Base-by-base conservation (phyloP, 2,797 vertebrate genomes). In the Denticeps clupeoides region DNA sequence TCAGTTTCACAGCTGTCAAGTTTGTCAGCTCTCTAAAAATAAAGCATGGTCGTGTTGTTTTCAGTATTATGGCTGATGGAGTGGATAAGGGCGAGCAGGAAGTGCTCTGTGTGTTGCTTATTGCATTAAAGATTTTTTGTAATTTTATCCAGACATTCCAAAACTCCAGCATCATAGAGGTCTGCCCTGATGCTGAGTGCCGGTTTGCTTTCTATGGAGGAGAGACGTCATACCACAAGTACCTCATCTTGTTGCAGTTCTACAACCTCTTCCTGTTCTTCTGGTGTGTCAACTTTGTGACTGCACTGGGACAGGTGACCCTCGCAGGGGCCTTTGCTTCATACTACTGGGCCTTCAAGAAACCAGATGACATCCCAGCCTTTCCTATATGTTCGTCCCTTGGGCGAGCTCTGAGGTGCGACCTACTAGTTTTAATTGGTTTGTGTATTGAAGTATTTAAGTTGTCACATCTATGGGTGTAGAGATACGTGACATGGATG, bases 241-340 rank as follows among this genome's bases (percentile, higher is more conserved):
- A 89, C 53, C 85, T 97, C 51, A 77, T 91, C 52, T 26, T 82
- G 44, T 80, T 98, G 44, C 93, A 97, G 78, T 82, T 97, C 77
- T 98, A 93, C 75, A 98, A 98, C 4, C 58, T 83, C 55, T 95
- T 98, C 79, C 91, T 97, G 69, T 93, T 98, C 74, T 95, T 97
- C 78, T 98, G 94, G 94, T 78, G 93, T 0, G 82, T 81, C 66
- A 98, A 98, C 78, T 97, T 97, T 1, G 83, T 89, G 55, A 88
- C 90, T 0, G 94, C 93, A 0, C 69, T 98, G 72, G 93, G 93
- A n/a, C 92, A 98, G 75, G 87, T 96, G 55, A 96, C 93, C 0
- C 65, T 98, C 50, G 84, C 93, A 0, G 94, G 94, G 0, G 91
- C 93, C 15, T 98, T 98, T 0, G 91, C 94, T 2, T 98, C 93